A percentile compares a stretch with the other conserved stretches of the same genome.
Conservation (phyloP, 2,888 invertebrate genomes). For the Nezara viridula region DNA sequence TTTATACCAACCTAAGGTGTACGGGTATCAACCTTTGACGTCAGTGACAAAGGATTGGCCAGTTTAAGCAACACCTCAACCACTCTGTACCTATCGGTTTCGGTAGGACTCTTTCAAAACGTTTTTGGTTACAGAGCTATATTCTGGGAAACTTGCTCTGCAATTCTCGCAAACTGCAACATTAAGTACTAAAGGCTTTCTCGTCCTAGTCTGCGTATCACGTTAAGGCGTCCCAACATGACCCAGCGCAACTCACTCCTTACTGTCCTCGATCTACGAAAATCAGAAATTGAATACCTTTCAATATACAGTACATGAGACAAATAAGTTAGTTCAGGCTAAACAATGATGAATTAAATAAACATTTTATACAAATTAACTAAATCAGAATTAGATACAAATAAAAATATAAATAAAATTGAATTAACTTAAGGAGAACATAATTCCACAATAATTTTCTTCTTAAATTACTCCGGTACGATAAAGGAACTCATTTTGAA, state of each 20-base stretch:
- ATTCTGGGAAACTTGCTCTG: background rate
- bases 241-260: background rate
- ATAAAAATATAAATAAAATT: too few species aligned
- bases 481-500: too few species aligned
- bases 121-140: background rate
- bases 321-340: too few species aligned
- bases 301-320: background rate
- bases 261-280: background rate
- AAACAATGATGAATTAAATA: too few species aligned
- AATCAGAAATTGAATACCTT: background rate
- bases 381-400: too few species aligned
- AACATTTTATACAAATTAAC: too few species aligned
- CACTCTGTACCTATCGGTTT: background rate
- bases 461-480: too few species aligned
- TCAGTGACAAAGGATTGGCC: slow-evolving; percentile 1
- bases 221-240: background rate
- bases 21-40: slow-evolving; percentile 15
- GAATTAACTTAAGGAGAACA: too few species aligned
- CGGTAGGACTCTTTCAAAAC: background rate
- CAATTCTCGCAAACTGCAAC: background rate
- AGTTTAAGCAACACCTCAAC: background rate
- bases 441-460: too few species aligned
- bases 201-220: background rate
- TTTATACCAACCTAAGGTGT: background rate
- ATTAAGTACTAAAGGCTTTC: background rate